Conservation (phyloP, 2,797 vertebrate genomes). For the Xenopus petersii region DNA sequence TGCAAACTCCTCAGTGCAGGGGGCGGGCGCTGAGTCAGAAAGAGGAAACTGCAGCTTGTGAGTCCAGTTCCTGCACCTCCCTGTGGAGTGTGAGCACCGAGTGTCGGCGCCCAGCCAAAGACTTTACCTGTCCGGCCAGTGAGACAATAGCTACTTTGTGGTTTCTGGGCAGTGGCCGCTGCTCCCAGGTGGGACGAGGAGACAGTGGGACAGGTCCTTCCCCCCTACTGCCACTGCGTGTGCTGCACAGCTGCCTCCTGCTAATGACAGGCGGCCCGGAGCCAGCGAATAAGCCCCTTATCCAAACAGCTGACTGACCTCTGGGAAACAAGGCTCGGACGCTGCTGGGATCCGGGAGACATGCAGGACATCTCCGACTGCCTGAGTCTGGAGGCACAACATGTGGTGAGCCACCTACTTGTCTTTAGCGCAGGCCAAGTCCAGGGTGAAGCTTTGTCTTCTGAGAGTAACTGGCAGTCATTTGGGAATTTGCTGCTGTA, state of each 20-base stretch:
- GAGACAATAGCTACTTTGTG: background rate
- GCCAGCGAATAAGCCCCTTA: background rate
- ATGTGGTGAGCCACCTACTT: slow-evolving; percentile 53
- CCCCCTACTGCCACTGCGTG: background rate
- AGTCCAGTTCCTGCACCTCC: slow-evolving; percentile 43
- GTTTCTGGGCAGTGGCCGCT: background rate
- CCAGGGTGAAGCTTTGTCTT: no score
- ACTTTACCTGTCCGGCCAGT: slow-evolving; percentile 18
- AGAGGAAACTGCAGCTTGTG: slow-evolving; percentile 26
- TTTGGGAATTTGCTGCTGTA: no score
- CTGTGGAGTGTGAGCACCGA: background rate
- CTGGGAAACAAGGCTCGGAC: background rate
- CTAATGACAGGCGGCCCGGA: background rate
- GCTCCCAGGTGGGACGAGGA: background rate
- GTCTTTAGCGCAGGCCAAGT: no score
- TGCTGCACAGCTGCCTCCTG: slow-evolving; percentile 7
- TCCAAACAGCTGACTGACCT: slow-evolving; percentile 3
- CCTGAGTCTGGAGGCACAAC: slow-evolving; percentile 59
- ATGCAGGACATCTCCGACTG: slow-evolving; percentile 58
- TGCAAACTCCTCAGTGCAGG: slow-evolving; percentile 11
- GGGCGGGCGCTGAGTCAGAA: slow-evolving; percentile 21
- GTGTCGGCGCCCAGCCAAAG: background rate
- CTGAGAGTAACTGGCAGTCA: no score
- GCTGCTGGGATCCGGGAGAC: slow-evolving; percentile 7
- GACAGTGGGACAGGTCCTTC: background rate